Conservation (phyloP, 2,797 vertebrate species). For the Neosilurus mollespiculum region DNA sequence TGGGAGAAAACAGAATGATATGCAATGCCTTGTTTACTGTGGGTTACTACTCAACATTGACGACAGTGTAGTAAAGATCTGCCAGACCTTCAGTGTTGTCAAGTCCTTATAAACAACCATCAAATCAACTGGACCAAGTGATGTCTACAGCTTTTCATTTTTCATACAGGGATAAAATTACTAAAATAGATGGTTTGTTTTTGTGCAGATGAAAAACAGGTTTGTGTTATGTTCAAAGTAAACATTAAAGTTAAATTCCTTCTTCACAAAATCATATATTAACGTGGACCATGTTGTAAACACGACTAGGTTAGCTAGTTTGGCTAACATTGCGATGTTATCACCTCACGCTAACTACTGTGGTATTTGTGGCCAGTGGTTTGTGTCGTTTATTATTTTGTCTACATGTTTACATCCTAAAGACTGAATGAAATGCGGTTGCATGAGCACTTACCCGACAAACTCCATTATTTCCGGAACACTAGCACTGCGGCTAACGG, state of each 20-base stretch:
- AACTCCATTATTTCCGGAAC: conserved; percentile 48
- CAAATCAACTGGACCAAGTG: not conserved
- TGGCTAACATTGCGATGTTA: not conserved
- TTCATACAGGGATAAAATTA: not conserved
- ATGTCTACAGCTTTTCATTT: not conserved
- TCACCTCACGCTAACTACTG: not conserved
- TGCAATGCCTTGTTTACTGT: too few species aligned
- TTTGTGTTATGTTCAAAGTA: not conserved
- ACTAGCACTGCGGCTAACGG: conserved; percentile 41
- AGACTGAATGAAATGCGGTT: not conserved
- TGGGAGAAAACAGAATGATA: not conserved
- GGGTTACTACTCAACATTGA: not conserved
- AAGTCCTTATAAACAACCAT: not conserved
- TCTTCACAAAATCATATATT: not conserved
- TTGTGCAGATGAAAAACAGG: not conserved
- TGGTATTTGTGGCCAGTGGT: not conserved
- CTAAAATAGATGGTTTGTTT: too few species aligned
- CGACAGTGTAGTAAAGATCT: not conserved
- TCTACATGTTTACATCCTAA: not conserved
- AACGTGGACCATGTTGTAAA: not conserved
- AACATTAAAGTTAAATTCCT: not conserved
- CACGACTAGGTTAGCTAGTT: not conserved
- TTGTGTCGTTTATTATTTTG: not conserved
- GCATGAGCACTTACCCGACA: conserved; percentile 46
- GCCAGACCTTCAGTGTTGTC: not conserved